These are phyloP conservation scores for Muscicapa striata DNA, from an alignment of 2,797 vertebrate genomes.

Conservation along the genomic window DNA sequence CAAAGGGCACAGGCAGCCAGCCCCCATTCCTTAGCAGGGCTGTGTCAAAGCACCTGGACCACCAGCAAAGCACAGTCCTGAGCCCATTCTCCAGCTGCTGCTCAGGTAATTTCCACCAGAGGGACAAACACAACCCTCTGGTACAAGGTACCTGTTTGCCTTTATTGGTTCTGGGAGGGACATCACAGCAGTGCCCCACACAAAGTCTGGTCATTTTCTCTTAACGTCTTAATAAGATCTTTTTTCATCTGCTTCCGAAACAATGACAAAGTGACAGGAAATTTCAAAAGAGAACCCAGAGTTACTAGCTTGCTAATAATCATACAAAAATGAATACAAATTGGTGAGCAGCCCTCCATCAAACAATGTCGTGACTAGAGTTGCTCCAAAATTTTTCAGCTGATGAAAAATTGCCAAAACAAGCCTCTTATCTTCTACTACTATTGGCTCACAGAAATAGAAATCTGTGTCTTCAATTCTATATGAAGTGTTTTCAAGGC, in stretches of 20 bases:
- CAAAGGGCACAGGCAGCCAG: not conserved
- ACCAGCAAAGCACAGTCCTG: not conserved
- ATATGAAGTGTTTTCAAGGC: not conserved
- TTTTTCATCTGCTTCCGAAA: not conserved
- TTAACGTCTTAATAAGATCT: not conserved
- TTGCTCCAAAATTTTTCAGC: not conserved
- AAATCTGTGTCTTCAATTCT: not conserved
- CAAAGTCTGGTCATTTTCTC: not conserved
- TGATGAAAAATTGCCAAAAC: not conserved
- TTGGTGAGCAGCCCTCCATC: not conserved
- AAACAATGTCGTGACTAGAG: not conserved
- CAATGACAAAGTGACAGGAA: not conserved
- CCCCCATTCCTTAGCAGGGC: not conserved
- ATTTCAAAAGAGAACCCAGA: constrained; percentile 2
- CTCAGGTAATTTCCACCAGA: not conserved
- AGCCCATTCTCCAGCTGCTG: not conserved
- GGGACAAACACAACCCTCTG: not conserved
- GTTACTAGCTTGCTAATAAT: constrained; percentile 9
- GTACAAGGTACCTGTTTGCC: not conserved
- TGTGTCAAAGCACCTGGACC: not conserved
- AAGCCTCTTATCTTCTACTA: not conserved
- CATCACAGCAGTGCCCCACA: not conserved
- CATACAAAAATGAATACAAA: not conserved
- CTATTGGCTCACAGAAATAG: not conserved
- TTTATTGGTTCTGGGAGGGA: not conserved